Percentiles rank a stretch among this genome's conserved stretches.
These are phyloP conservation scores for Apis mellifera DNA, from an alignment of 1,140 invertebrate genomes.

Conservation along the genomic window DNA sequence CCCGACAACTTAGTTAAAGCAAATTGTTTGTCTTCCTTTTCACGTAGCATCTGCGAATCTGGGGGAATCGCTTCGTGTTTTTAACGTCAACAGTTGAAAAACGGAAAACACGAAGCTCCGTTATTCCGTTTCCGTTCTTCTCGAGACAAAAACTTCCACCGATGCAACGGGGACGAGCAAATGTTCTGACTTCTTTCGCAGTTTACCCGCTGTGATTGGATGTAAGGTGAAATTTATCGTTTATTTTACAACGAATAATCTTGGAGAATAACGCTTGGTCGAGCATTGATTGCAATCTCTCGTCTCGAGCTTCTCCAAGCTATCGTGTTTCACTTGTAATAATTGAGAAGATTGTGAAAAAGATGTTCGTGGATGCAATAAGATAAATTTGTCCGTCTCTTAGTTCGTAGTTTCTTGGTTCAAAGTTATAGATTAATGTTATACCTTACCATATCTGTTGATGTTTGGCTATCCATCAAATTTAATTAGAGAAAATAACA, in stretches of 20 bases:
- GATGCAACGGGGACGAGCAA: background rate
- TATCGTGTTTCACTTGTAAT: background rate
- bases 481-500: background rate
- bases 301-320: background rate
- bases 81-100: background rate
- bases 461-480: background rate
- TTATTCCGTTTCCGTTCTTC: background rate
- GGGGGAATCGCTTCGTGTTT: background rate
- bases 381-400: slow-evolving; percentile 11
- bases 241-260: background rate
- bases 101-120: slow-evolving; percentile 4
- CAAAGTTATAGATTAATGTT: background rate
- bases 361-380: background rate
- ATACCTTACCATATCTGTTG: background rate
- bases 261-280: background rate
- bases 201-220: background rate
- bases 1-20: background rate
- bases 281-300: background rate
- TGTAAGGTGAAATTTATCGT: background rate
- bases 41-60: background rate
- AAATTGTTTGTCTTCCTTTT: background rate
- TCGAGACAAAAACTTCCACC: background rate
- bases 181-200: background rate
- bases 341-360: background rate
- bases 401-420: background rate